Conservation (phyloP, 2,888 invertebrate genomes). For the Drosophila meridiana region DNA sequence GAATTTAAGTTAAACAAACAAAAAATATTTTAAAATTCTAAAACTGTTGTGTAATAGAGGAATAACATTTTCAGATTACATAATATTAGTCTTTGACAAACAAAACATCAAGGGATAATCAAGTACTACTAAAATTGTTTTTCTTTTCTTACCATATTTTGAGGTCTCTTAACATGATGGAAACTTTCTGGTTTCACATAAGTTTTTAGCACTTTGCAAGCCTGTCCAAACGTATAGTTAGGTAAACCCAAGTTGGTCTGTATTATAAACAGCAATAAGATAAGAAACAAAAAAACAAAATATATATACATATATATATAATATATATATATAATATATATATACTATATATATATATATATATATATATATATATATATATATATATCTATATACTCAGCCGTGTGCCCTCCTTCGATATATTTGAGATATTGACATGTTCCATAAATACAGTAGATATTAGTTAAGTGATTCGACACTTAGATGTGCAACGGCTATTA, state of each 20-base stretch:
- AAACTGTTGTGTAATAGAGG: too few species aligned
- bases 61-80: too few species aligned
- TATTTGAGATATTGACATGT: constrained; percentile 47
- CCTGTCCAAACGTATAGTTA: background rate
- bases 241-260: background rate
- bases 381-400: constrained; percentile 47
- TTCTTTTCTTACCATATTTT: too few species aligned
- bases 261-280: background rate
- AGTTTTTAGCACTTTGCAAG: background rate
- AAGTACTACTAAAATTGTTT: too few species aligned
- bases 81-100: too few species aligned
- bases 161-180: background rate
- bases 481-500: constrained; percentile 2
- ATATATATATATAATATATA: background rate
- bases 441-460: constrained; percentile 30
- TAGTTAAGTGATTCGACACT: background rate
- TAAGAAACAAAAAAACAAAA: background rate
- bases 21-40: too few species aligned
- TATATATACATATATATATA: background rate
- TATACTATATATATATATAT: background rate
- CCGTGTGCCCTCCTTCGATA: constrained; percentile 70
- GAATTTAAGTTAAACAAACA: too few species aligned
- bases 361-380: background rate
- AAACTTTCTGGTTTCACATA: background rate
- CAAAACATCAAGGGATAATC: too few species aligned